phyloP scores from a whole-genome alignment of 2,888 invertebrate species.

The Suillia variegata region DNA sequence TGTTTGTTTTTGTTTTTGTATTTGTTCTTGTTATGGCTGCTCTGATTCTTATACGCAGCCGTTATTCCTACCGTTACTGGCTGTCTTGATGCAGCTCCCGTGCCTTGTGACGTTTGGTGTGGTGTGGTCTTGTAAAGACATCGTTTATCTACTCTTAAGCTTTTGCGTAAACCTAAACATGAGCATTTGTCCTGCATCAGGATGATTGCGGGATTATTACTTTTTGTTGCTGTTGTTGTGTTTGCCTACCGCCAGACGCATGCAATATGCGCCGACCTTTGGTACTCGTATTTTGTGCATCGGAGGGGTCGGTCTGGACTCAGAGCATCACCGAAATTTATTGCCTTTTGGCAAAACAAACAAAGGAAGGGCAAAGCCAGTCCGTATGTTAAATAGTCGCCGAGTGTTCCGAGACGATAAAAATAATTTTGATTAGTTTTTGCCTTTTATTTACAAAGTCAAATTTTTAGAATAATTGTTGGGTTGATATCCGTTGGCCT shows the following conservation, averaged over 20 bases:
- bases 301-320: no score
- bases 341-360: constrained; percentile 25
- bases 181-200: neutral
- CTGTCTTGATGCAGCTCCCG: no score
- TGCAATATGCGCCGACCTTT: neutral
- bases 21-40: no score
- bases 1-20: no score
- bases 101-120: neutral
- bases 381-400: neutral
- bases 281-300: no score
- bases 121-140: constrained; percentile 41
- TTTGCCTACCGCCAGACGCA: neutral
- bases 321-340: constrained; percentile 32
- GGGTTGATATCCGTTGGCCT: no score
- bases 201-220: neutral
- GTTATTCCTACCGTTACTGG: no score
- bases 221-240: neutral
- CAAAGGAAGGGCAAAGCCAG: neutral
- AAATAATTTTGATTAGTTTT: neutral
- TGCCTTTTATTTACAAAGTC: neutral
- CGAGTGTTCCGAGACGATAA: neutral
- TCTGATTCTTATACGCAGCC: no score
- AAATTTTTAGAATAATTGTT: no score
- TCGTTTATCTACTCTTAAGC: constrained; percentile 44
- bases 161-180: constrained; percentile 43